Base-by-base conservation (phyloP, 2,113 vertebrate species). In the Oenanthe oenanthe region DNA sequence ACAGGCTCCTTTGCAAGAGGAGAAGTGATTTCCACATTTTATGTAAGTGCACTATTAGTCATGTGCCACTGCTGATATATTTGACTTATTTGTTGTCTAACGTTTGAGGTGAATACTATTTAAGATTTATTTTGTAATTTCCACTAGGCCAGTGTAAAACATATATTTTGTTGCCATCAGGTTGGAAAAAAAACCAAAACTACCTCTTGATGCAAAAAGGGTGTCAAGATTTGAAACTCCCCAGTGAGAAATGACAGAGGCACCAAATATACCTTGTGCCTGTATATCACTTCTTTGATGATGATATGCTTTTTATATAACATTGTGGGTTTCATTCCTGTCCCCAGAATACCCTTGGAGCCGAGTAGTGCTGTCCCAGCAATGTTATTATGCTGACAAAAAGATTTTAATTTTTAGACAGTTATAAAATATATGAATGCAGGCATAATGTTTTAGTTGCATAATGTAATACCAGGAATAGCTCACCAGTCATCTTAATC, bases 51-150 rank as follows among this genome's bases (percentile, higher is more conserved):
- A 4, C 60, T 89, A 91, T 97, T 97, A 97, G 87, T 96, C 90
- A 96, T 68, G 85, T 92, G 76, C 71, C 36, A 20, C 79, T 95
- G 74, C 88, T 89, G 94, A 57, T 80, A 62, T 51, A 48, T 96
- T 96, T 97, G 91, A 93, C 81, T 97, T 95, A 72, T 95, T 97
- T 97, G 87, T 96, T 95, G 53, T 97, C 84, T 95, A 86, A 97
- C 85, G 34, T 92, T 96, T 94, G 73, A 88, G 71, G 61, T 85
- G 87, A 96, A 93, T 88, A 65, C 43, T 82, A 92, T 87, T 83
- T 95, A 94, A 96, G 97, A 97, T 98, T 98, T 97, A 97, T 97
- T 95, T 95, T 94, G 93, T 91, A 97, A 97, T 97, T 97, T 97
- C 95, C 87, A 78, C 84, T 70, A 65, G 80, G 91, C 76, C 96